Conservation (phyloP, 2,888 invertebrate species). For the Caenorhabditis afra region DNA sequence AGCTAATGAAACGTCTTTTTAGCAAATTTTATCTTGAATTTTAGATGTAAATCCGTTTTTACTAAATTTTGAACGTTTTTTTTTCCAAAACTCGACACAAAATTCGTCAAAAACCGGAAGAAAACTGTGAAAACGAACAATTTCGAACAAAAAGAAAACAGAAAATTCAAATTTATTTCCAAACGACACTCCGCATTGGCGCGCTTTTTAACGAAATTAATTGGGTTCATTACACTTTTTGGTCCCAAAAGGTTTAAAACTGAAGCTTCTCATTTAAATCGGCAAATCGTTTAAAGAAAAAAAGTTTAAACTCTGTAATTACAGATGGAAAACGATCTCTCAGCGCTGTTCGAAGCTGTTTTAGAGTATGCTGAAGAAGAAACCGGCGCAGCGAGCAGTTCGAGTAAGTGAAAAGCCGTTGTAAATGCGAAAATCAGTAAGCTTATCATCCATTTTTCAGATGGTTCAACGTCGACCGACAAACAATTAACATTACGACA, state of each 20-base stretch:
- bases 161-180: neutral
- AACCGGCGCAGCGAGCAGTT: constrained; percentile 29
- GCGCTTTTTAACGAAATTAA: neutral
- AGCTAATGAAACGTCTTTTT: no score
- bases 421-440: neutral
- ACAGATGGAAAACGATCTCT: constrained; percentile 41
- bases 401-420: constrained; percentile 20
- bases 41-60: no score
- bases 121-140: neutral
- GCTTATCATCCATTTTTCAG: neutral
- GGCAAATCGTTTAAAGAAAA: neutral
- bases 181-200: neutral
- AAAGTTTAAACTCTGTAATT: neutral
- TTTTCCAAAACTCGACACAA: neutral
- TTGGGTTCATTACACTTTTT: neutral
- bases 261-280: neutral
- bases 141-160: neutral
- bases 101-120: neutral
- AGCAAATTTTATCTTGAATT: no score
- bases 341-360: constrained; percentile 58
- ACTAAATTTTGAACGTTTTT: neutral
- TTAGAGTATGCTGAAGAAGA: constrained; percentile 61
- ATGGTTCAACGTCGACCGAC: neutral
- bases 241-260: neutral
- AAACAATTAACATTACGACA: neutral